A percentile compares a stretch with the other conserved stretches of the same genome.
phyloP scores from a whole-genome alignment of 2,797 vertebrate genomes.

The Lepus townsendii region DNA sequence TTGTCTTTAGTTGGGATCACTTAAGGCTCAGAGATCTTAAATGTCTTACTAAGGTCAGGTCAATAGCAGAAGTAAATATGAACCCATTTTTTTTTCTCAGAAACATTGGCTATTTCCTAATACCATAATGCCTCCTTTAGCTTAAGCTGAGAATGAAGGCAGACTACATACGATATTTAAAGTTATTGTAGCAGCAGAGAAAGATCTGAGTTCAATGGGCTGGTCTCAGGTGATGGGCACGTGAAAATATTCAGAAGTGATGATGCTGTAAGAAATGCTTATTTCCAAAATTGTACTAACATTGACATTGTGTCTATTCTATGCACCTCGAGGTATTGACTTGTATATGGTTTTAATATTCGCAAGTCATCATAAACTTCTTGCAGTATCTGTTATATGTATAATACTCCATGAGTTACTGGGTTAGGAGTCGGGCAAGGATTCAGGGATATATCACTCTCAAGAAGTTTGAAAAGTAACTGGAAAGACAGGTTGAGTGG shows the following conservation, averaged over 20 bases:
- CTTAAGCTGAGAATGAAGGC: not conserved
- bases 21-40: constrained; percentile 49
- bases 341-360: constrained; percentile 31
- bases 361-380: constrained; percentile 32
- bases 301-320: not conserved
- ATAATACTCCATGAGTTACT: not conserved
- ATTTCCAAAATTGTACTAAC: constrained; percentile 22
- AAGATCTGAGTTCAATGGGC: constrained; percentile 32
- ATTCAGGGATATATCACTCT: not conserved
- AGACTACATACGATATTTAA: constrained; percentile 41
- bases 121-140: not conserved
- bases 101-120: constrained; percentile 11
- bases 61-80: constrained; percentile 43
- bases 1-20: constrained; percentile 51
- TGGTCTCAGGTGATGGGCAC: not conserved
- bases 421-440: not conserved
- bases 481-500: not conserved
- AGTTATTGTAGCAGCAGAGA: not conserved
- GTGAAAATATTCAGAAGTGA: constrained; percentile 40
- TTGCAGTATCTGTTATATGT: not conserved
- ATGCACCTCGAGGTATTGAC: not conserved
- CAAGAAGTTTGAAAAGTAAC: constrained; percentile 14
- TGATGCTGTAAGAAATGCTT: not conserved
- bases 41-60: constrained; percentile 43
- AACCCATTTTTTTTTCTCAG: constrained; percentile 2